Evolutionary conservation across 2,888 invertebrate genomes (phyloP).

Genomic region (Nebria brevicollis): DNA sequence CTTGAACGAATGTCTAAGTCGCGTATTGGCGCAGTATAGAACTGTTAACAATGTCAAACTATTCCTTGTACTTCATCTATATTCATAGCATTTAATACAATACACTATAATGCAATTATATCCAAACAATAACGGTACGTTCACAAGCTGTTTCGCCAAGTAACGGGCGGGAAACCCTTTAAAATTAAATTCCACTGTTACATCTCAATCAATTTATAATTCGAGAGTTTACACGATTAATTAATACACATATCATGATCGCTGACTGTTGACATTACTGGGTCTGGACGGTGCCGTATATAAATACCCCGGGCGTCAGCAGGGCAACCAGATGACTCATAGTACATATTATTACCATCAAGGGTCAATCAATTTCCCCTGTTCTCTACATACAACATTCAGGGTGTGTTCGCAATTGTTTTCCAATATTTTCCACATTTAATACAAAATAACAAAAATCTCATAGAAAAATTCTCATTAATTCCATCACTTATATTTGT

Average conservation of each 20-base stretch:
- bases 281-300: not conserved
- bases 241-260: constrained; percentile 7
- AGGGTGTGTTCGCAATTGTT: constrained; percentile 1
- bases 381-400: not conserved
- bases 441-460: not conserved
- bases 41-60: not conserved
- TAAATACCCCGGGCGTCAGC: not conserved
- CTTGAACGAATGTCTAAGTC: not conserved
- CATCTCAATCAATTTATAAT: constrained; percentile 28
- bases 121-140: constrained; percentile 36
- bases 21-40: not conserved
- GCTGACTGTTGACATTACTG: not conserved
- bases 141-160: constrained; percentile 31
- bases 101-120: constrained; percentile 33
- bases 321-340: constrained; percentile 7
- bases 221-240: constrained; percentile 17
- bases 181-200: constrained; percentile 38
- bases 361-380: constrained; percentile 13
- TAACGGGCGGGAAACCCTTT: constrained; percentile 40
- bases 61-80: constrained; percentile 27
- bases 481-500: too few species aligned
- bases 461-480: too few species aligned
- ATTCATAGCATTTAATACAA: constrained; percentile 35
- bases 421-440: not conserved
- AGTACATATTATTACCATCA: constrained; percentile 4